Percentiles rank a stretch among this genome's conserved stretches.
These are phyloP conservation scores for Corapipo altera DNA, from an alignment of 2,113 vertebrate species.

Conservation along the genomic window DNA sequence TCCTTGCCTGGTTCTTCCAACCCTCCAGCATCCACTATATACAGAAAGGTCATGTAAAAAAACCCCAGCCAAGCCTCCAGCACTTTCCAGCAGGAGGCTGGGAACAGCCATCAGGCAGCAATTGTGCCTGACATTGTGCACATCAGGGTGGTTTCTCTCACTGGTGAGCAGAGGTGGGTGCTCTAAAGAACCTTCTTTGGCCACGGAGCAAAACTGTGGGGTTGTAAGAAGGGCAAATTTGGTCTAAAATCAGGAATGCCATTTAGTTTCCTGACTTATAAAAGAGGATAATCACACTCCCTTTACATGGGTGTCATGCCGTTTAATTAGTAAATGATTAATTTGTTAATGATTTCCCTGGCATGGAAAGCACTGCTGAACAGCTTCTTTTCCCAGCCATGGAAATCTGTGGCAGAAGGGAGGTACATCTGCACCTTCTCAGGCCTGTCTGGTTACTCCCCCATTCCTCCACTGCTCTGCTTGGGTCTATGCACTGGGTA, in stretches of 20 bases:
- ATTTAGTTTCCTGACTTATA: constrained; percentile 9
- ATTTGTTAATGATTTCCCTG: constrained; percentile 68
- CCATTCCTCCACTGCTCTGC: neutral
- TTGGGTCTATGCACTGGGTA: neutral
- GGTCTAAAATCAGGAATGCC: neutral
- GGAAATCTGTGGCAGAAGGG: constrained; percentile 38
- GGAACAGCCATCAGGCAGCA: neutral
- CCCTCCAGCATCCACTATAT: neutral
- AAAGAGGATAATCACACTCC: constrained; percentile 45
- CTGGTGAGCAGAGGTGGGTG: neutral
- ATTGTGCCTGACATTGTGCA: neutral
- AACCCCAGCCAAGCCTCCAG: neutral
- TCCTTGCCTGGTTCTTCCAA: neutral
- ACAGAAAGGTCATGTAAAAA: neutral
- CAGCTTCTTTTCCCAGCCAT: constrained; percentile 42
- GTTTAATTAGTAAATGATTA: constrained; percentile 69
- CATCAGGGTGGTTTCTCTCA: neutral
- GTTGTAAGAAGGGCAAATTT: neutral
- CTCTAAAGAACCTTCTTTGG: neutral
- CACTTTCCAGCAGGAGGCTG: neutral
- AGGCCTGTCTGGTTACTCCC: neutral
- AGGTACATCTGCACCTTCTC: constrained; percentile 43
- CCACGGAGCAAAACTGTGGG: accelerated
- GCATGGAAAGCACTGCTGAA: constrained; percentile 40
- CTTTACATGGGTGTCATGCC: constrained; percentile 55